Evolutionary conservation across 1,140 invertebrate species (phyloP), one percentile per base, ranked within the genome.

Genomic region (Tetramorium alpestre): DNA sequence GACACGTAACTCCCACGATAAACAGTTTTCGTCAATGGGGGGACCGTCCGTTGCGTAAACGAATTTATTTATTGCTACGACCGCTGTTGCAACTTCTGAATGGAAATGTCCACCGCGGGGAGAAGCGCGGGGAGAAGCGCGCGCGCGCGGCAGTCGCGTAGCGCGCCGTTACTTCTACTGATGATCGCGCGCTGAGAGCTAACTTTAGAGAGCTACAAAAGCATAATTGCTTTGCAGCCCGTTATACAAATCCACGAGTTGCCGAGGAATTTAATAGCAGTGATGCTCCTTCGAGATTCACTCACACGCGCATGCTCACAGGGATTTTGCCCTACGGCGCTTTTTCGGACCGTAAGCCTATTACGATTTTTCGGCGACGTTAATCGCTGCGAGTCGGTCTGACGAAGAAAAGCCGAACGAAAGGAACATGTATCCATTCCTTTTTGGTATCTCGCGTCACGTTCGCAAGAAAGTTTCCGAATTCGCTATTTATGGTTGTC

Each of bases 151-250:
- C 41, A 76, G 56, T 84, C 70, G 25, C 84, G 11, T 11, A 78
- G 64, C 54, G 64, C 33, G 84, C 25, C 54, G 41, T 65, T 62
- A 82, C 65, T 72, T 70, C n/a, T 64, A 54, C 54, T 62, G 85
- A 86, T 82, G 85, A 86, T 82, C 85, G 69, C 41, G 54, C 69
- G 54, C 54, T 25, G 54, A 80, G 64, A 80, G 64, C 65, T 38
- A 82, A 86, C 75, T 89, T 86, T 62, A 28, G 76, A 89, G 70
- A 77, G 51, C 54, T 51, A 81, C 85, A 85, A 86, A 89, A 86
- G 84, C 62, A 69, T 89, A 89, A 89, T 89, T 89, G 88, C 75
- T 86, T 75, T 58, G 67, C 72, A 38, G 62, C 51, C 60, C 65
- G 77, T 89, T 87, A 60, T 86, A 86, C 60, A 62, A 89, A 89